A percentile compares a stretch with the other conserved stretches of the same genome.
Conservation (phyloP, 2,888 invertebrate genomes). For the Pecten maximus region DNA sequence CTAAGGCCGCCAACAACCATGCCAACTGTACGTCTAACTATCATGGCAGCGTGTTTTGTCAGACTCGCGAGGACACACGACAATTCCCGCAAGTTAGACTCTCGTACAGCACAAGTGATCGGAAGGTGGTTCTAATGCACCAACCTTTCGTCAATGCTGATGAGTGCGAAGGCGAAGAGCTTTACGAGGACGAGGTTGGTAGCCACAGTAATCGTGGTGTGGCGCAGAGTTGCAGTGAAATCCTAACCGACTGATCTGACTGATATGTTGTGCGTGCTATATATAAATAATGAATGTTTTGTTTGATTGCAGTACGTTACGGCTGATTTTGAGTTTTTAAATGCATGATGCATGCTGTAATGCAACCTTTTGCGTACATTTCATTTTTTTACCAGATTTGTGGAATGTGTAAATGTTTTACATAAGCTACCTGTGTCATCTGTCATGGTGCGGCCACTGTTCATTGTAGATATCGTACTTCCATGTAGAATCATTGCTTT, state of each 20-base stretch:
- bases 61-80: slow-evolving; percentile 64
- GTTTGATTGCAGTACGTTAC: background rate
- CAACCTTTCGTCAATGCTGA: slow-evolving; percentile 63
- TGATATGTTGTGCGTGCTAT: background rate
- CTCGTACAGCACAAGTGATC: slow-evolving; percentile 69
- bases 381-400: background rate
- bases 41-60: slow-evolving; percentile 58
- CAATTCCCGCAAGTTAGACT: slow-evolving; percentile 71
- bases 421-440: no score
- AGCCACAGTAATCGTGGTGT: slow-evolving; percentile 22
- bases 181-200: slow-evolving; percentile 68
- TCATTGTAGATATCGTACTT: background rate
- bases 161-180: slow-evolving; percentile 66
- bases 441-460: background rate
- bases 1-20: slow-evolving; percentile 51
- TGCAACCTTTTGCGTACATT: background rate
- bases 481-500: background rate
- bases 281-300: background rate
- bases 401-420: background rate
- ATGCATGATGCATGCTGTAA: background rate
- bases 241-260: slow-evolving; percentile 12
- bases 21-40: slow-evolving; percentile 52
- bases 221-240: slow-evolving; percentile 39
- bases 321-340: slow-evolving; percentile 10
- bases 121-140: slow-evolving; percentile 65